Conservation (phyloP, 2,113 vertebrate species). For the Lamprotornis superbus region DNA sequence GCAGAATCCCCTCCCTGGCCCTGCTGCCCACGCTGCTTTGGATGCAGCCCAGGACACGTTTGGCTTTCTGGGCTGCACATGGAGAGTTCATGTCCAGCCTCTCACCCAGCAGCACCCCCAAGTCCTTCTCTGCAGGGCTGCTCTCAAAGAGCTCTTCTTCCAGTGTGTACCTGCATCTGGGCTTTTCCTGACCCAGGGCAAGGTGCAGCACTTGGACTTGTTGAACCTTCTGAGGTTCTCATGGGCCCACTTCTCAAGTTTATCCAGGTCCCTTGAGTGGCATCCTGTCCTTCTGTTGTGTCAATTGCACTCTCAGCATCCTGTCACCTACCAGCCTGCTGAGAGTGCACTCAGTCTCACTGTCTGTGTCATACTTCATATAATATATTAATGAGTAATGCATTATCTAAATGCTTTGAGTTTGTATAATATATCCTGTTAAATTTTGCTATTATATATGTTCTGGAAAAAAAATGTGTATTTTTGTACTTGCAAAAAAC, state of each 20-base stretch:
- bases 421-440: slow-evolving; percentile 85
- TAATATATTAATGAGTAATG: slow-evolving; percentile 80
- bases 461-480: slow-evolving; percentile 87
- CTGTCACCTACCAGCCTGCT: not conserved
- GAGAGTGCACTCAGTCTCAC: not conserved
- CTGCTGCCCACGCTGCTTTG: not conserved
- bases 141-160: not conserved
- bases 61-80: not conserved
- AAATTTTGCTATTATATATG: slow-evolving; percentile 83
- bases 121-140: not conserved
- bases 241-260: not conserved
- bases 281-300: not conserved
- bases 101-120: rapidly evolving
- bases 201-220: not conserved
- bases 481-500: slow-evolving; percentile 93
- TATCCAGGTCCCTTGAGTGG: not conserved
- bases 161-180: not conserved
- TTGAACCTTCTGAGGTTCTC: not conserved
- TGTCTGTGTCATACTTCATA: slow-evolving; percentile 32
- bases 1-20: not conserved
- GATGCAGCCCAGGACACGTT: not conserved
- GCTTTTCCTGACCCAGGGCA: not conserved
- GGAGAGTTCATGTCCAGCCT: rapidly evolving
- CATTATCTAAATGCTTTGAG: slow-evolving; percentile 85
- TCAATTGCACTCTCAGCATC: not conserved